These are phyloP conservation scores for Xiphydria camelus DNA, from an alignment of 2,888 invertebrate species.

Conservation along the genomic window DNA sequence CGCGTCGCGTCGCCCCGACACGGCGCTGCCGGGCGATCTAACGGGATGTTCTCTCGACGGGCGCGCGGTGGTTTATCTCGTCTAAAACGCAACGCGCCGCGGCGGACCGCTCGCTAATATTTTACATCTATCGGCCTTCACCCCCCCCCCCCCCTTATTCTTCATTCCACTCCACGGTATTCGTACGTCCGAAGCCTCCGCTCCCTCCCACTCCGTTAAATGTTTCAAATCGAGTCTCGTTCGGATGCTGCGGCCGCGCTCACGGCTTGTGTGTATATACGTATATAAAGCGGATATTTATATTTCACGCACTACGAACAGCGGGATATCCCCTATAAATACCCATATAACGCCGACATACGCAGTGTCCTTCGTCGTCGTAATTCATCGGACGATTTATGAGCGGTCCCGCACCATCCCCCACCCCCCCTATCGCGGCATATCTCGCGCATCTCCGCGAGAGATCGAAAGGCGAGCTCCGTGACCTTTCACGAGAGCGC, in stretches of 20 bases:
- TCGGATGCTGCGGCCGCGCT: no score
- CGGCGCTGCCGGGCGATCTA: constrained; percentile 16
- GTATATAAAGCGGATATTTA: constrained; percentile 19
- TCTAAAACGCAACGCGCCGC: constrained; percentile 16
- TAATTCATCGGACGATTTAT: constrained; percentile 1
- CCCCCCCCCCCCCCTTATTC: no score
- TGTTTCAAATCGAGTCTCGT: constrained; percentile 23
- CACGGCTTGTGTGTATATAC: no score
- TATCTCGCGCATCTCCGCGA: no score
- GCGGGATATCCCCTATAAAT: constrained; percentile 12
- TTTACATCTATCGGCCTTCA: constrained; percentile 17
- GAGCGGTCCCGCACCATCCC: background rate
- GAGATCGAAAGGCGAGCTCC: no score
- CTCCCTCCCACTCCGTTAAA: constrained; percentile 20
- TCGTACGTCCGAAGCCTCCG: no score
- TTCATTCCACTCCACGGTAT: no score
- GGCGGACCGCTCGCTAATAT: constrained; percentile 20
- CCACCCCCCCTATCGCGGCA: background rate
- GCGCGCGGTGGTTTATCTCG: constrained; percentile 16
- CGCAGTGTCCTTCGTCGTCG: background rate
- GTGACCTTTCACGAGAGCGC: no score
- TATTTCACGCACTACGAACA: constrained; percentile 11
- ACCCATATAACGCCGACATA: no score
- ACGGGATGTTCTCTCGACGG: constrained; percentile 19
- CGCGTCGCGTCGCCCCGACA: constrained; percentile 24